Conservation (phyloP, 2,113 vertebrate species). For the Mobula hypostoma region DNA sequence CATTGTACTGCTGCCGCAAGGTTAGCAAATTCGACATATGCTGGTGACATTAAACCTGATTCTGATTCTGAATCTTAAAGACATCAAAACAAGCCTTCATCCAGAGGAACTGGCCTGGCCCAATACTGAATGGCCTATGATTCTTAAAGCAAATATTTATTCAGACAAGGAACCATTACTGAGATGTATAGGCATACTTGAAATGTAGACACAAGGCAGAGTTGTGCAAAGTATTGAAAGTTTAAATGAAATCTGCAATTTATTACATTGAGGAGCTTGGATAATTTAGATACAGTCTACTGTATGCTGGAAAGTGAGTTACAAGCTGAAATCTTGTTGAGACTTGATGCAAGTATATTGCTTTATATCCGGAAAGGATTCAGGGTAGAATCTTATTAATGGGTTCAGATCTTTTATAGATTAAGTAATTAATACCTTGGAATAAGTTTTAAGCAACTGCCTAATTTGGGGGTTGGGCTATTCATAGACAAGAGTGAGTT, state of each 20-base stretch:
- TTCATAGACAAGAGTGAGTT: neutral
- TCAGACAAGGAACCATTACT: neutral
- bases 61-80: neutral
- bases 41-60: too few species aligned
- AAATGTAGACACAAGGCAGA: neutral
- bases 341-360: too few species aligned
- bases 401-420: neutral
- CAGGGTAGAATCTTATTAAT: neutral
- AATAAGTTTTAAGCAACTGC: neutral
- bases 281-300: neutral
- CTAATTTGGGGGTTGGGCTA: too few species aligned
- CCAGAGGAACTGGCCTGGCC: neutral
- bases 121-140: neutral
- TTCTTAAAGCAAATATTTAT: neutral
- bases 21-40: too few species aligned
- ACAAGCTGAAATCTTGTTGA: neutral
- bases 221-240: neutral
- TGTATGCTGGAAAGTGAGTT: neutral
- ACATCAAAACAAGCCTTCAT: neutral
- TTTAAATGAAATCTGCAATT: neutral
- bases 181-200: neutral
- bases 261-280: neutral
- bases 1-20: too few species aligned
- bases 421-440: neutral
- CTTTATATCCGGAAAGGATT: neutral